phyloP scores from a whole-genome alignment of 1,140 invertebrate species.

The Trichonephila clavata region DNA sequence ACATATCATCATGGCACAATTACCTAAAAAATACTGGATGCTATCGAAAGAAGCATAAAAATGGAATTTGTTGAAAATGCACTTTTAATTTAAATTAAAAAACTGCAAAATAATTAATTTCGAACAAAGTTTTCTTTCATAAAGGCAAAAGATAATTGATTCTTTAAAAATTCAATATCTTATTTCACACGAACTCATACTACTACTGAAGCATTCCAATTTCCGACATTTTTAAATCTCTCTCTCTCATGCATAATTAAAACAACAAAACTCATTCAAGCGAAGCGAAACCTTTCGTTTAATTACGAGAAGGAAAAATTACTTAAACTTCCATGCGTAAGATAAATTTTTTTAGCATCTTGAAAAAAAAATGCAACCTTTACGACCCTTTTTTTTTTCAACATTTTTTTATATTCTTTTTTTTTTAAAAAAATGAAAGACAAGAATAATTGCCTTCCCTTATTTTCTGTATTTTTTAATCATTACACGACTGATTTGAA shows the following conservation, averaged over 20 bases:
- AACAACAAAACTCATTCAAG: background rate
- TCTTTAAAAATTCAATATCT: no score
- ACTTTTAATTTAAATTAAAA: no score
- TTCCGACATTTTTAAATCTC: background rate
- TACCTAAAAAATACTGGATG: no score
- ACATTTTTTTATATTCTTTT: background rate
- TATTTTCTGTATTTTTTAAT: background rate
- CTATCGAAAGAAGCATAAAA: no score
- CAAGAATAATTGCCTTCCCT: background rate
- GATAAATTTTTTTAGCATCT: no score
- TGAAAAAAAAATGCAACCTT: no score
- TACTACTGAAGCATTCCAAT: background rate
- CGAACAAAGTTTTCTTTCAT: no score
- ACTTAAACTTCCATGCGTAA: background rate
- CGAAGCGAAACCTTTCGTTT: background rate
- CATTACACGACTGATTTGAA: background rate
- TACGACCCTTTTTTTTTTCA: background rate
- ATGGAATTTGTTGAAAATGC: no score
- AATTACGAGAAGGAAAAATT: conserved; percentile 4
- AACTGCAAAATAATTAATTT: no score
- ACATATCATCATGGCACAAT: no score
- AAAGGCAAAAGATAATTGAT: no score
- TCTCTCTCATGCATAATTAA: conserved; percentile 3
- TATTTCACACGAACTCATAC: background rate
- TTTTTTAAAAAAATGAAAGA: background rate